Evolutionary conservation across 1,140 invertebrate species (phyloP), one percentile per base, ranked within the genome.

Genomic region (Muscidifurax raptorellus): DNA sequence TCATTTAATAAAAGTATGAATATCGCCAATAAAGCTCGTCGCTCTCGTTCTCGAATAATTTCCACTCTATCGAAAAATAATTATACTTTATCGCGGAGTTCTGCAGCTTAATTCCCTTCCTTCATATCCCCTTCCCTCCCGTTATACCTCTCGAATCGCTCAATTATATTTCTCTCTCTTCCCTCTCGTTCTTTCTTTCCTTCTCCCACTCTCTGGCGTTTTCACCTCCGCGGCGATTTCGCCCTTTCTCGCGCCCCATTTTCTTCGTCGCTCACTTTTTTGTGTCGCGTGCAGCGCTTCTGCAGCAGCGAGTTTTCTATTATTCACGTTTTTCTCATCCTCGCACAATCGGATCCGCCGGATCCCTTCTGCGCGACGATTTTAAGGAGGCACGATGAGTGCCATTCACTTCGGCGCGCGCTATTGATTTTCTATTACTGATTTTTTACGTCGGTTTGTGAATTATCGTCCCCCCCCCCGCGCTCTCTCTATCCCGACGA

Each of bases 1-100:
- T 89, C 89, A 90, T 93, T 92, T 92, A 93, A 92, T 92, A 92
- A 93, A 92, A 93, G 92, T 93, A 93, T 92, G 91, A 92, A 92
- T 93, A 93, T 93, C 92, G 90, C 90, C 92, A 91, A 93, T 93
- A 92, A 92, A 79, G 75, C 90, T 92, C 91, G 83, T 90, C 90
- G 88, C 88, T 91, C 77, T 7, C 36, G 27, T 91, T 92, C 90
- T 89, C 88, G 89, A 91, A 92, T 93, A 93, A 93, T 93, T 92
- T 92, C 91, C 91, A 92, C 91, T 92, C 90, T 92, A 92, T 92
- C 90, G 92, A 92, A 92, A 92, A 92, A 93, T 93, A 92, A 93
- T 92, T 93, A 92, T 91, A 92, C 91, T 92, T 93, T 91, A 92
- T 91, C 90, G 88, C 88, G 84, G 89, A 89, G 88, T 84, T 88